Percentiles rank a stretch among this genome's conserved stretches.
Conservation (phyloP, 2,113 vertebrate species). For the Mustelus asterias region DNA sequence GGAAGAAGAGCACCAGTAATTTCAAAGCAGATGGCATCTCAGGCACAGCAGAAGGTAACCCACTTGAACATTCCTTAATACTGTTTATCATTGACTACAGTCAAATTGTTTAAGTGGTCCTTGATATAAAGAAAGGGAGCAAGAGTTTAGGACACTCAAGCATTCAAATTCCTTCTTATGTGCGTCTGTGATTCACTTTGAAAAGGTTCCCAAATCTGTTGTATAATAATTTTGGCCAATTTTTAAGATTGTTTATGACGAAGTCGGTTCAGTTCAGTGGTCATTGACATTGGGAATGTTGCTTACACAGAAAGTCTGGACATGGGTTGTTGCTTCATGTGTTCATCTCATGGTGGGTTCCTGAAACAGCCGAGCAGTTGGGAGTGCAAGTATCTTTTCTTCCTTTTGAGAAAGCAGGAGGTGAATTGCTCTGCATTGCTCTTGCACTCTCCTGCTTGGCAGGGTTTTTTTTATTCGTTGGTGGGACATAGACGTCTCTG, state of each 20-base stretch:
- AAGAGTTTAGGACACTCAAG: background rate
- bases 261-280: background rate
- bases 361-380: background rate
- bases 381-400: background rate
- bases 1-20: conserved; percentile 99
- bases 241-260: background rate
- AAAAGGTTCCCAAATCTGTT: background rate
- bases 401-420: background rate
- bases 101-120: background rate
- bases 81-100: background rate
- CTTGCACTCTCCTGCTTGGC: background rate
- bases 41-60: conserved; percentile 87
- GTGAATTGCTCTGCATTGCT: background rate
- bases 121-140: background rate
- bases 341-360: background rate
- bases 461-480: background rate
- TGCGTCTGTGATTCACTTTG: background rate
- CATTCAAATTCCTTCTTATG: background rate
- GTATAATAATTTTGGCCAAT: background rate
- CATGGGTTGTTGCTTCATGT: background rate
- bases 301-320: background rate
- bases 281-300: background rate
- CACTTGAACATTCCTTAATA: background rate
- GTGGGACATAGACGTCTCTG: no score
- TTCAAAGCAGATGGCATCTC: conserved; percentile 88